A percentile compares a stretch with the other conserved stretches of the same genome.
phyloP scores from a whole-genome alignment of 2,888 invertebrate species.

The Caprella mutica region DNA sequence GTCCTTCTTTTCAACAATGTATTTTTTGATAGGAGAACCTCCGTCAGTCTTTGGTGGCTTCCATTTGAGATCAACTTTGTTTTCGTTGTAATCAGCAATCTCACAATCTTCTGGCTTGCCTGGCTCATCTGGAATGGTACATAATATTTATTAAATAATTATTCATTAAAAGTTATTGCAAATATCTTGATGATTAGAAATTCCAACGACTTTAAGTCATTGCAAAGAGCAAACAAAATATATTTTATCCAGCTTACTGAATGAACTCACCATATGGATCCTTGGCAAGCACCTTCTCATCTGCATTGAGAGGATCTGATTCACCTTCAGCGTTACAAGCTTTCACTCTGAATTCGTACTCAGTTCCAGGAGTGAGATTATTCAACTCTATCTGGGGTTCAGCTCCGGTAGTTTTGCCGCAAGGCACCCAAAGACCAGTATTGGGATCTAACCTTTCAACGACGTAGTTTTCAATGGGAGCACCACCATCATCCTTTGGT shows the following conservation, averaged over 20 bases:
- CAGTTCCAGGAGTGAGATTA: conserved; percentile 74
- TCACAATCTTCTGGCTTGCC: conserved; percentile 75
- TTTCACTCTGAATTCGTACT: conserved; percentile 90
- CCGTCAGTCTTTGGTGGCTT: conserved; percentile 72
- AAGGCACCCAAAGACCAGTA: conserved; percentile 78
- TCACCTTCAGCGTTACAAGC: conserved; percentile 95
- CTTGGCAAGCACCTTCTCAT: conserved; percentile 79
- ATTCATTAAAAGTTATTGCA: no score
- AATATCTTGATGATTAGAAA: no score
- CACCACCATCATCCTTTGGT: conserved; percentile 87
- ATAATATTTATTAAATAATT: no score
- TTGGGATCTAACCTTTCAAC: conserved; percentile 88
- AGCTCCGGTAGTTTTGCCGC: conserved; percentile 55
- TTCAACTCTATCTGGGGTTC: conserved; percentile 60
- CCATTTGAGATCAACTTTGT: conserved; percentile 86
- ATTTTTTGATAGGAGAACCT: conserved; percentile 75
- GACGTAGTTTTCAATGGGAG: conserved; percentile 89
- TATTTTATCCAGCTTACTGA: background rate
- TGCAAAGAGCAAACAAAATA: background rate
- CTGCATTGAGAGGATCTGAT: conserved; percentile 80
- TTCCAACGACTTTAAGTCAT: conserved; percentile 1
- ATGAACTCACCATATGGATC: conserved; percentile 71
- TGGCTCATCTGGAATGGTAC: conserved; percentile 67
- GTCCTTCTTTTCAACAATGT: conserved; percentile 80
- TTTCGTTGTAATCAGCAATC: conserved; percentile 89